Base-by-base conservation (phyloP, 2,113 vertebrate species). In the Erythrolamprus reginae region DNA sequence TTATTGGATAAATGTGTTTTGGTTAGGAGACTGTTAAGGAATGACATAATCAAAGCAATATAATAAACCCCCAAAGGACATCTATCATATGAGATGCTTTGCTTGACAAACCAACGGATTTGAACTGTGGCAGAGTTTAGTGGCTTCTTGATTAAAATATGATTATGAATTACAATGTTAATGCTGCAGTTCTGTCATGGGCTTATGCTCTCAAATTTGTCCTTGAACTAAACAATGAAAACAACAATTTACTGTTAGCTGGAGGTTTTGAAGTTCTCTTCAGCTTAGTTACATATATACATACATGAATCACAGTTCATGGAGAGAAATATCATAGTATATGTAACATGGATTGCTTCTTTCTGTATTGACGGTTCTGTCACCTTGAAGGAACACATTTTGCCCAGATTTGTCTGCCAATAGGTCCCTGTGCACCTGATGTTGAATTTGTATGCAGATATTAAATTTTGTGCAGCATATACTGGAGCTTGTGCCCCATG, bases 61-160 rank as follows among this genome's bases (percentile, higher is more conserved):
- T 47, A 38, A 87, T 50, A 56, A 58, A 38, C 65, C 21, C 48
- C 0, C 17, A 65, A 88, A 84, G 45, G 70, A 83, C n/a, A 83
- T 50, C 7, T 17, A 42, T 88, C 77, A 88, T 19, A 42, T 24
- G 47, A 90, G 42, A 23, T 24, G 6, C 56, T 52, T 42, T 82
- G 13, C 21, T 82, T 56, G 23, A 82, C 53, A 47, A 55, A 28
- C 47, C n/a, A 50, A 85, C 7, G 2, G 48, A 56, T 52, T 83
- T 24, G 7, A 87, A 82, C 26, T 70, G 6, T 55, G 51, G n/a
- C 82, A 90, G 65, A 82, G 28, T 38, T 28, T 88, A 26, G 19
- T 83, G 48, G 53, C 70, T 61, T 87, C 77, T 55, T 88, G 70
- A 91, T 91, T 88, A 88, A 91, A 88, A 88, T 88, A 48, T 91